Evolutionary conservation across 2,113 vertebrate species (phyloP), one percentile per base, ranked within the genome.

Genomic region (Peucedramus taeniatus): DNA sequence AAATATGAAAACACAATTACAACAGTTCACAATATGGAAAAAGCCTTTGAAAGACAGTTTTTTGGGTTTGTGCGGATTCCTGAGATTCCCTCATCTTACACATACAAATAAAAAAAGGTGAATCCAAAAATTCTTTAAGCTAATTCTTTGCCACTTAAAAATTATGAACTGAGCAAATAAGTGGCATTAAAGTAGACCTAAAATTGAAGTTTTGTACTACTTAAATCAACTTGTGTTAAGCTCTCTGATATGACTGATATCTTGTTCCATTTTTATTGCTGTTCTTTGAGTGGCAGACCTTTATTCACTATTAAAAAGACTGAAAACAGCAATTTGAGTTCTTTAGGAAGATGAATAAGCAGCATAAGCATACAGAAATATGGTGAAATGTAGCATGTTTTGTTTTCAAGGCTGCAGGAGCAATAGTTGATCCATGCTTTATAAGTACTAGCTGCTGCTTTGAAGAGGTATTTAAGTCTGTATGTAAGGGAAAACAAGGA

Each of bases 341-440:
- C 22, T 50, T 78, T 49, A 33, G n/a, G 9, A 31, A 90, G 40
- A 65, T 17, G 3, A 77, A 61, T 54, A 80, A 74, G 20, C 7
- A 59, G 60, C 50, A 42, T 27, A 49, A 40, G 30, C 10, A 40
- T 47, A 45, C 9, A 83, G 28, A 86, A 66, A 70, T 42, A 51
- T 1, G 3, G 35, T 31, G 6, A 80, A 72, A 70, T 54, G 3
- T 8, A 35, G 8, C 1, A 1, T 15, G 7, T 26, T 63, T 69
- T 54, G 1, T 42, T 66, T 56, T 15, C 63, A 80, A 68, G 37
- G 11, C 16, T 64, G 15, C 1, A 3, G 31, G 7, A 15, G 10
- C 39, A 89, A n/a, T n/a, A 24, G n/a, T 4, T 74, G 37, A 28
- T 44, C 35, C 22, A 47, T 0, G 0, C 5, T 57, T 5, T 31